Conservation (phyloP, 2,888 invertebrate species). For the Cyclophora albipunctata region DNA sequence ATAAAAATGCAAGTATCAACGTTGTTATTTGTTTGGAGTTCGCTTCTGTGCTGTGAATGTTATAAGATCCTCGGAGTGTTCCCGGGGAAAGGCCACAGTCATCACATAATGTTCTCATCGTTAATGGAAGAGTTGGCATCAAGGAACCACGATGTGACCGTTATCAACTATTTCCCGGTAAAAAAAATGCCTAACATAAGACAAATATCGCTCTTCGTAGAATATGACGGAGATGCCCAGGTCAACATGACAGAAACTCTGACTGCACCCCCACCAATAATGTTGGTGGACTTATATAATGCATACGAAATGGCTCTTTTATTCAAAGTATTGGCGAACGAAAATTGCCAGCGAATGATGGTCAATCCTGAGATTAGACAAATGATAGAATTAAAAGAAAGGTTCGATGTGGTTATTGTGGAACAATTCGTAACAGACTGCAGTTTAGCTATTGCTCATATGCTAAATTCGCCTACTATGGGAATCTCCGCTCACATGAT, state of each 20-base stretch:
- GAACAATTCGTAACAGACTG: slow-evolving; percentile 76
- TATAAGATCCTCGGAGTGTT: slow-evolving; percentile 34
- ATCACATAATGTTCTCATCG: slow-evolving; percentile 31
- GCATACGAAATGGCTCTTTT: slow-evolving; percentile 16
- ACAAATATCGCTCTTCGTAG: slow-evolving; percentile 31
- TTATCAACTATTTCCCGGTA: slow-evolving; percentile 42
- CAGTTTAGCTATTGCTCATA: slow-evolving; percentile 68
- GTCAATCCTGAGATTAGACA: slow-evolving; percentile 22
- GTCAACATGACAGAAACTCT: slow-evolving; percentile 17
- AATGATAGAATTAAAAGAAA: slow-evolving; percentile 27
- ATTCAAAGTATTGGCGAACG: slow-evolving; percentile 22
- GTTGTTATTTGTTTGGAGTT: no score
- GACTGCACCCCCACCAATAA: slow-evolving; percentile 9
- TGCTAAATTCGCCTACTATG: slow-evolving; percentile 67
- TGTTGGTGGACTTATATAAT: slow-evolving; percentile 15
- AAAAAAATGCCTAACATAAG: slow-evolving; percentile 40
- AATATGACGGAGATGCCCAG: slow-evolving; percentile 6
- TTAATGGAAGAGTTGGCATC: slow-evolving; percentile 33
- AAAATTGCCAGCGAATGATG: slow-evolving; percentile 27
- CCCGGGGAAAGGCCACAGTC: slow-evolving; percentile 34
- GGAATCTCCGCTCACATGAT: slow-evolving; percentile 68
- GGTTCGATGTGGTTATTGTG: slow-evolving; percentile 72
- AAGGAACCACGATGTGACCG: slow-evolving; percentile 39
- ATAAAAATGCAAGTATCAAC: no score
- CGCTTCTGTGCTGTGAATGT: not conserved